Evolutionary conservation across 2,797 vertebrate genomes (phyloP), one percentile per base, ranked within the genome.

Genomic region (Echiichthys vipera): DNA sequence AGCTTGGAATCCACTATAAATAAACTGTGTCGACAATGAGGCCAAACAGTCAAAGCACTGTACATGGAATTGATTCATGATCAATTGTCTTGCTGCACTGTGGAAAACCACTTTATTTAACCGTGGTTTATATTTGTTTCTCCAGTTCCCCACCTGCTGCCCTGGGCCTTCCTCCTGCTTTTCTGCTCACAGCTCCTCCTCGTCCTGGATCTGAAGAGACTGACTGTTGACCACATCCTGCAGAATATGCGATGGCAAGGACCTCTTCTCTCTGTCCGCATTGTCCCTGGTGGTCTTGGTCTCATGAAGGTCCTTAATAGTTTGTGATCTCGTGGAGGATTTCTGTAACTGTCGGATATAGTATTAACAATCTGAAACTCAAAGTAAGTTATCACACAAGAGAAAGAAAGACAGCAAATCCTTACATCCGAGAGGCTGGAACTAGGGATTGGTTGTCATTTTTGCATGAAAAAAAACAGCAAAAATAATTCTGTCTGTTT

Each of bases 61-160:
- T 57, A 69, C 47, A 73, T 62, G 47, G 71, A 74, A 80, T 83
- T 80, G 85, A 90, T 89, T 87, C 71, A 77, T 72, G 79, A 93
- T 88, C 81, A 86, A 65, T 81, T 39, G 75, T 59, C 42, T 78
- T 61, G 51, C 65, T 75, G 63, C 62, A 54, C 72, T 39, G 71
- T 74, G 78, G 49, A 85, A 80, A 86, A 81, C 42, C 63, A 72
- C 70, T 87, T 79, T 91, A 72, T 80, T 56, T 73, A 81, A 81
- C 71, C 30, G 27, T 66, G 70, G 27, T 54, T 86, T 50, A 74
- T 77, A 29, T 70, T 81, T 84, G 71, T 80, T 54, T 75, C 65
- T 71, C 57, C 69, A 61, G 40, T 46, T 59, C 42, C 55, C 51
- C 53, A 20, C 56, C 20, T 1, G 10, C 55, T 61, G 56, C 30